Conservation (phyloP, 23 tunicate species). For the Botrylloides violaceus region DNA sequence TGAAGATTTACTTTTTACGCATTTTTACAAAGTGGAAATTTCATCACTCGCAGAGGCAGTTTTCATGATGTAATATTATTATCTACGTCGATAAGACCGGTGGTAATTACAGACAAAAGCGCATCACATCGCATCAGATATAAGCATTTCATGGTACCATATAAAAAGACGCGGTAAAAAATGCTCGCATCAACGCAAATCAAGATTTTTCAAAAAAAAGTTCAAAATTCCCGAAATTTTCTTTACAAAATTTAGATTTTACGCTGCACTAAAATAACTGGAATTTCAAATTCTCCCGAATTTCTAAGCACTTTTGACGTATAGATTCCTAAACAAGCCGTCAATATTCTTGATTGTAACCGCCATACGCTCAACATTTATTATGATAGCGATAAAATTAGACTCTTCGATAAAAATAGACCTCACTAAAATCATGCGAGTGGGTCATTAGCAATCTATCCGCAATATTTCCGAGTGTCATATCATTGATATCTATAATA, state of each 20-base stretch:
- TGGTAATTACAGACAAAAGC: too few relatives aligned
- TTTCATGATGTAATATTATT: too few relatives aligned
- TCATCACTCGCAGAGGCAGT: too few relatives aligned
- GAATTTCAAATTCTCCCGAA: not conserved
- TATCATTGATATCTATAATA: too few relatives aligned
- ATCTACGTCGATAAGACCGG: too few relatives aligned
- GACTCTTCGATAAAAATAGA: not conserved
- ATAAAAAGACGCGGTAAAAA: too few relatives aligned
- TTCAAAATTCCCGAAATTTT: not conserved
- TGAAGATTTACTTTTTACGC: not conserved
- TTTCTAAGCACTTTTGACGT: not conserved
- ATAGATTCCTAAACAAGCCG: not conserved
- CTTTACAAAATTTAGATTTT: not conserved
- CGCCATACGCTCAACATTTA: not conserved
- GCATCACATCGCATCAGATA: too few relatives aligned
- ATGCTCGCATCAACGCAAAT: not conserved
- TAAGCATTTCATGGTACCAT: too few relatives aligned
- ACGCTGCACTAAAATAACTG: not conserved
- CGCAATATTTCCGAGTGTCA: too few relatives aligned
- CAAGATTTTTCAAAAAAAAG: not conserved
- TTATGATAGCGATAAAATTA: not conserved
- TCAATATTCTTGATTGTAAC: too few relatives aligned
- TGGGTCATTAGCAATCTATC: constrained; percentile 3
- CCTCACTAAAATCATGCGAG: not conserved
- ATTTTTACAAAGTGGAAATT: not conserved